phyloP scores from a whole-genome alignment of 2,113 vertebrate species.

The Xerus inauris region DNA sequence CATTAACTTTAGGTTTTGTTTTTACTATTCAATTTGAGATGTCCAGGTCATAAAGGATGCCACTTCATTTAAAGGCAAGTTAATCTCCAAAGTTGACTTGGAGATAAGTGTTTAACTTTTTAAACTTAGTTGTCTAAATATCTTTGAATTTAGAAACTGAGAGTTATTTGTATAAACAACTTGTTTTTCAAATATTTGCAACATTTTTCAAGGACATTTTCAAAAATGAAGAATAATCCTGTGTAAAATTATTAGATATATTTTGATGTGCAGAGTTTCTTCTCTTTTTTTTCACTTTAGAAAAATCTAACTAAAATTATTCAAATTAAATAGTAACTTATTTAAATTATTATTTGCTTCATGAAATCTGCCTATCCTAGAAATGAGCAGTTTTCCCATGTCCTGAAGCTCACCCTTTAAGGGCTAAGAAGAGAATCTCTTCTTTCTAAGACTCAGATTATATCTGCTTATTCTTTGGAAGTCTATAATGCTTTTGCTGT shows the following conservation, averaged over 20 bases:
- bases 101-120: not conserved
- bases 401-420: not conserved
- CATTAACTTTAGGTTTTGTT: not conserved
- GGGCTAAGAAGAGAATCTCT: not conserved
- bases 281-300: not conserved
- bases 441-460: constrained; percentile 27
- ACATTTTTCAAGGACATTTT: not conserved
- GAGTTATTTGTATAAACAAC: not conserved
- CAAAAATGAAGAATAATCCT: not conserved
- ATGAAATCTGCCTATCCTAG: not conserved
- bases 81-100: not conserved
- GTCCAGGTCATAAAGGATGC: not conserved
- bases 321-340: constrained; percentile 34
- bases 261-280: not conserved
- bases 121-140: constrained; percentile 15
- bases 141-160: not conserved
- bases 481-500: not conserved
- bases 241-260: constrained; percentile 9
- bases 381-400: not conserved
- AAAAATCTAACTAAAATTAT: not conserved
- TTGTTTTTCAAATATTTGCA: not conserved
- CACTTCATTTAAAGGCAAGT: not conserved
- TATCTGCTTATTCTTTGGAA: not conserved
- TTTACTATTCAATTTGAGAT: not conserved
- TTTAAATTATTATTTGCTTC: not conserved